Conservation (phyloP, 2,888 invertebrate species). For the Epiperipatus broadwayi region DNA sequence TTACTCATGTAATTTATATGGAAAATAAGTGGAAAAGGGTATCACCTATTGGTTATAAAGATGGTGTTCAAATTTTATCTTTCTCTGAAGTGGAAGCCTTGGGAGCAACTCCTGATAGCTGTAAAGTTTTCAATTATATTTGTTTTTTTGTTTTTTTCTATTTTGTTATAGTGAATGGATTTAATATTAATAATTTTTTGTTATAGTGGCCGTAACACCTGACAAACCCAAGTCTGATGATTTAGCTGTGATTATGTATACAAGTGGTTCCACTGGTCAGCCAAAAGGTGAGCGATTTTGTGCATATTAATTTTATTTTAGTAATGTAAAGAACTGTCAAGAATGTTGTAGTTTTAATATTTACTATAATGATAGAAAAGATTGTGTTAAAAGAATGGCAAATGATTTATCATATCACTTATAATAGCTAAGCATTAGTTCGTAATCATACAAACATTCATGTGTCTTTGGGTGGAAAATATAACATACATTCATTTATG, state of each 20-base stretch:
- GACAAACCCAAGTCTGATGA: constrained; percentile 47
- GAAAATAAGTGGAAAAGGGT: constrained; percentile 16
- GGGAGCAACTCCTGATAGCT: constrained; percentile 28
- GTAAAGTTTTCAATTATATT: constrained; percentile 14
- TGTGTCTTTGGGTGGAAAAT: no score
- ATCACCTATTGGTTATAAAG: constrained; percentile 45
- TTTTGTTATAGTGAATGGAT: constrained; percentile 22
- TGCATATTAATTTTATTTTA: no score
- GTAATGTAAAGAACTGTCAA: no score
- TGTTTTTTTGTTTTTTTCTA: constrained; percentile 30
- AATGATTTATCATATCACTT: no score
- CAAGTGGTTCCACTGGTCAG: constrained; percentile 86
- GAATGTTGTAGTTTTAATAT: constrained; percentile 20
- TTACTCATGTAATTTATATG: constrained; percentile 39
- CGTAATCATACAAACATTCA: no score
- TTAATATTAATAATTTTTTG: background rate
- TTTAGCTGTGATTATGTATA: constrained; percentile 95
- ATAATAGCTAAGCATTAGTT: no score
- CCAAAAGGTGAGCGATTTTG: constrained; percentile 54
- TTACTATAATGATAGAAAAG: no score
- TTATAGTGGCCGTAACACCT: constrained; percentile 14
- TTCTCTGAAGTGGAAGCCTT: constrained; percentile 48
- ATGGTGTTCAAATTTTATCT: constrained; percentile 47
- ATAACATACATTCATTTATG: no score
- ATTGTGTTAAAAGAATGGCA: no score